Conservation (phyloP, 2,888 invertebrate species). For the Neoaliturus tenellus region DNA sequence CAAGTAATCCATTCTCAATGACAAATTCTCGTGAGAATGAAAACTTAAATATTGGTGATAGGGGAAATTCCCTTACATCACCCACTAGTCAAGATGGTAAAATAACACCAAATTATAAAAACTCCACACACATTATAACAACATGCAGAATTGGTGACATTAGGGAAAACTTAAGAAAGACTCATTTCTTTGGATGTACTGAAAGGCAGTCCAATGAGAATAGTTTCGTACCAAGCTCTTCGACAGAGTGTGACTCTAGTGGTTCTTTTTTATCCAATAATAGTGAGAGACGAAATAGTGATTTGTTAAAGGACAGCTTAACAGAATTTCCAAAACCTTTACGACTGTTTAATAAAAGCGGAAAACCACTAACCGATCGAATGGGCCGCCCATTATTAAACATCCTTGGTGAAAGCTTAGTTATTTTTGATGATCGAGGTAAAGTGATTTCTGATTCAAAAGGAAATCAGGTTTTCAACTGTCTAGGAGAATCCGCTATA, state of each 20-base stretch:
- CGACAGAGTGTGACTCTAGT: background rate
- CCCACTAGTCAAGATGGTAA: background rate
- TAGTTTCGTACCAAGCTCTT: background rate
- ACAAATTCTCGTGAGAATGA: background rate
- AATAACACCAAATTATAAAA: background rate
- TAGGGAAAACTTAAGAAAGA: background rate
- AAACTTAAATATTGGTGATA: background rate
- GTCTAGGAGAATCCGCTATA: constrained; percentile 37
- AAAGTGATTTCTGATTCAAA: constrained; percentile 56
- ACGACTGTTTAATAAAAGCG: constrained; percentile 57
- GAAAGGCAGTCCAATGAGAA: background rate
- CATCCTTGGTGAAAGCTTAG: constrained; percentile 53
- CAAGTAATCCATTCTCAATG: background rate
- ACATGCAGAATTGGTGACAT: background rate
- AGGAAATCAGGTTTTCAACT: constrained; percentile 57
- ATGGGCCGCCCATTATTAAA: constrained; percentile 58
- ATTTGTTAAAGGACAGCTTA: background rate
- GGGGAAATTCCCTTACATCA: background rate
- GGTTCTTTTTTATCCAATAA: background rate
- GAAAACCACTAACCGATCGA: constrained; percentile 44
- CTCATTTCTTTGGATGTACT: background rate
- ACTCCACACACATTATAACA: background rate
- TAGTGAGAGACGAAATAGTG: background rate
- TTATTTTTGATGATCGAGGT: constrained; percentile 47
- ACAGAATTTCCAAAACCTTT: constrained; percentile 39